A percentile compares a stretch with the other conserved stretches of the same genome.
phyloP scores from a whole-genome alignment of 2,113 vertebrate species.

The Synchiropus splendidus region DNA sequence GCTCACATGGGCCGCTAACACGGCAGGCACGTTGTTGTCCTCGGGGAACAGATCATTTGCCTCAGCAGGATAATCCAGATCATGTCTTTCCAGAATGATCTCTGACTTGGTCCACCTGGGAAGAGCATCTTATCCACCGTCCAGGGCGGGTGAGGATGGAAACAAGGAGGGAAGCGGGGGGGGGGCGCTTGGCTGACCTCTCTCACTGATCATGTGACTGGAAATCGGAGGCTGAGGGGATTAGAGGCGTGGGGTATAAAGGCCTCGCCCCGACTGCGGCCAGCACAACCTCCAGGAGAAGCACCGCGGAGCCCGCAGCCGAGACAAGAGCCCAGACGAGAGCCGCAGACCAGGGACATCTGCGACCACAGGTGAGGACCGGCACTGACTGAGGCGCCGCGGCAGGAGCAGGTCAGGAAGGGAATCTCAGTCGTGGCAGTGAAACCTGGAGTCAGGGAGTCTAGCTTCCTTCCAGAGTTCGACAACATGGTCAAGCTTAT shows the following conservation, averaged over 20 bases:
- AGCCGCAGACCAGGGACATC: slow-evolving; percentile 22
- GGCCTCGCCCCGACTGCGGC: slow-evolving; percentile 1
- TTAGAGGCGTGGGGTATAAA: slow-evolving; percentile 55
- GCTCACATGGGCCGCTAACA: slow-evolving; percentile 34
- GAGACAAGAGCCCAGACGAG: slow-evolving; percentile 18
- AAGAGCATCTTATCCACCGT: too few species aligned
- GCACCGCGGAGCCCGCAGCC: slow-evolving; percentile 1
- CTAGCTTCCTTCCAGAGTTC: too few species aligned
- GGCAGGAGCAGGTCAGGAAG: too few species aligned
- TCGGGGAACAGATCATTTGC: slow-evolving; percentile 13
- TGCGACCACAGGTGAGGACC: slow-evolving; percentile 54
- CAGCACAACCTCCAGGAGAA: slow-evolving; percentile 8
- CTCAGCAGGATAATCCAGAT: slow-evolving; percentile 41
- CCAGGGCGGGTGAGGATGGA: not conserved
- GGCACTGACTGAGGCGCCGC: not conserved
- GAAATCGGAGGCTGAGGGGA: slow-evolving; percentile 38
- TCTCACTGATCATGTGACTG: slow-evolving; percentile 34
- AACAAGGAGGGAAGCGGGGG: not conserved
- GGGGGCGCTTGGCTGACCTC: slow-evolving; percentile 29
- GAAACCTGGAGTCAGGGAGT: too few species aligned
- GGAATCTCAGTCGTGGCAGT: too few species aligned
- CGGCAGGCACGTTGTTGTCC: slow-evolving; percentile 6
- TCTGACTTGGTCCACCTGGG: slow-evolving; percentile 20
- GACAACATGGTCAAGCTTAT: too few species aligned
- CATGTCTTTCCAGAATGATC: slow-evolving; percentile 39